Evolutionary conservation across 2,113 vertebrate genomes (phyloP).

Genomic region (Neolamprologus falcicula): DNA sequence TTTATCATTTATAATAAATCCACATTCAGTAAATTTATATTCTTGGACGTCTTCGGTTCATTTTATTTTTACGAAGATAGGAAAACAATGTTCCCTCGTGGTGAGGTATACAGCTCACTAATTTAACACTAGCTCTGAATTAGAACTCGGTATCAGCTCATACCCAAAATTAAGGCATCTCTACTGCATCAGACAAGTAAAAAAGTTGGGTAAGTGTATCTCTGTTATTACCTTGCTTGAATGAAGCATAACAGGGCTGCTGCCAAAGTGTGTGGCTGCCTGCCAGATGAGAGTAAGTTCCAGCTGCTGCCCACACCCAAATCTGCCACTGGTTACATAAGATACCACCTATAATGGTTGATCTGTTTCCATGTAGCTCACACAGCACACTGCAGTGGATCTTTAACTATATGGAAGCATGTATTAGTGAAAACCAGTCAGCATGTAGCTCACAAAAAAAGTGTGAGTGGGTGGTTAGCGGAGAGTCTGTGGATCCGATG

Average conservation of each 20-base stretch:
- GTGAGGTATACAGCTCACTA: background rate
- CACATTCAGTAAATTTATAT: background rate
- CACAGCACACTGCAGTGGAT: background rate
- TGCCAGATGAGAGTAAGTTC: background rate
- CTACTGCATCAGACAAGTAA: background rate
- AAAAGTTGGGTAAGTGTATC: background rate
- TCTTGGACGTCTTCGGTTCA: rapidly evolving
- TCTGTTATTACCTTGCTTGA: background rate
- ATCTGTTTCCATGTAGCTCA: background rate
- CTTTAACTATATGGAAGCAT: background rate
- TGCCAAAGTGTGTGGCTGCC: background rate
- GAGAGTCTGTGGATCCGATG: background rate
- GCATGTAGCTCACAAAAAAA: background rate
- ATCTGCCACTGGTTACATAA: background rate
- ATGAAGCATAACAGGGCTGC: background rate
- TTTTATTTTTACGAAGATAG: background rate
- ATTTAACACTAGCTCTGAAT: background rate
- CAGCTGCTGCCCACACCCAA: background rate
- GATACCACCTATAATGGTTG: background rate
- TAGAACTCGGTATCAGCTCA: background rate
- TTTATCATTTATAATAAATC: background rate
- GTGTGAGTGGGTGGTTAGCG: background rate
- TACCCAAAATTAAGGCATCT: background rate
- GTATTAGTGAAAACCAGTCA: background rate
- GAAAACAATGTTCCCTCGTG: background rate